Evolutionary conservation across 1,140 invertebrate species (phyloP).

Genomic region (Microplitis mediator): DNA sequence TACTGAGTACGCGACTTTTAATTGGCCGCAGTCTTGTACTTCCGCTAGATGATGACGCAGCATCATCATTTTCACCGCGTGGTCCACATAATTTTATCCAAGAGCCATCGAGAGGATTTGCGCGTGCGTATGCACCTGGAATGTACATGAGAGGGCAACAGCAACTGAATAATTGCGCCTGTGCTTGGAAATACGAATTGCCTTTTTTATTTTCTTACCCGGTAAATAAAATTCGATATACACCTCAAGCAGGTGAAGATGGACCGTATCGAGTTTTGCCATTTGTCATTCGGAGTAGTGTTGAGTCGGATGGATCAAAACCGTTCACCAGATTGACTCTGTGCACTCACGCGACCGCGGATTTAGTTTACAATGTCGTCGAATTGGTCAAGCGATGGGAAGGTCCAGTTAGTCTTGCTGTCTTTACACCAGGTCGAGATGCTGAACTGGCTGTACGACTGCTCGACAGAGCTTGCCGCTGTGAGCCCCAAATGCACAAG

Average conservation of each 20-base stretch:
- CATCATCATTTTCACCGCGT: constrained; percentile 15
- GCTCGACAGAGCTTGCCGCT: constrained; percentile 69
- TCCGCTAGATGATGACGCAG: constrained; percentile 1
- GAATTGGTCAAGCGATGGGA: constrained; percentile 75
- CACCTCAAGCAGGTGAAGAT: constrained; percentile 65
- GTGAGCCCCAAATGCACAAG: constrained; percentile 70
- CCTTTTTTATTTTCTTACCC: constrained; percentile 64
- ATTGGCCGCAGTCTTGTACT: constrained; percentile 34
- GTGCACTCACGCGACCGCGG: constrained; percentile 76
- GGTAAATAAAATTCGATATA: constrained; percentile 52
- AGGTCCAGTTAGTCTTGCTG: constrained; percentile 74
- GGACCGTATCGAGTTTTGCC: constrained; percentile 71
- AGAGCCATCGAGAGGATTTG: neutral
- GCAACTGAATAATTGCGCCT: constrained; percentile 65
- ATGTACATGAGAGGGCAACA: constrained; percentile 62
- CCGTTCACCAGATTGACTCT: constrained; percentile 63
- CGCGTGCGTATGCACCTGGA: constrained; percentile 53
- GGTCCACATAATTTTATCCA: neutral
- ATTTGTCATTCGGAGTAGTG: constrained; percentile 61
- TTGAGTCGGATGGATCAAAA: constrained; percentile 49
- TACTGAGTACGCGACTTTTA: constrained; percentile 42
- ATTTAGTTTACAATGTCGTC: constrained; percentile 73
- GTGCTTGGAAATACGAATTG: constrained; percentile 69
- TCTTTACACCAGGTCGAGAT: constrained; percentile 74
- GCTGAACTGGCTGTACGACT: constrained; percentile 67